Evolutionary conservation across 2,888 invertebrate genomes (phyloP), one percentile per base, ranked within the genome.

Genomic region (Pandemis corylana): DNA sequence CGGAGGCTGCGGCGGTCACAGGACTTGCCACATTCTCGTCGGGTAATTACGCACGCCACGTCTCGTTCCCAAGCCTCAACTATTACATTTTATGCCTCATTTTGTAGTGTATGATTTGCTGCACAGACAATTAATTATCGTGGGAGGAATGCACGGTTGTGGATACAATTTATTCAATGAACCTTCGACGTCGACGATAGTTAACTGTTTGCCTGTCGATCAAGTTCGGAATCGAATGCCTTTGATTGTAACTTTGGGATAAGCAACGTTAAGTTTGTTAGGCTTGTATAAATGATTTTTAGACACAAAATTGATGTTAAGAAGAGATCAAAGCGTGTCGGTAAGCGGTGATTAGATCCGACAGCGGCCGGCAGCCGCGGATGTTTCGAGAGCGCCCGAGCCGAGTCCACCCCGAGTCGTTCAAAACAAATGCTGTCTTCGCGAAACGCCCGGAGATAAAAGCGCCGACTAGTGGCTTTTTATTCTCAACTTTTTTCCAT

Each of bases 1-100:
- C 80, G 85, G 85, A 56, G 88, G 86, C 87, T 84, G 88, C 77
- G 82, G 80, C 85, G 83, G 90, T 89, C 89, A 85, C 90, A 90
- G 91, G 90, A 89, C 89, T 86, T 82, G 89, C 89, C 91, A 90
- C 93, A 92, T 93, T 93, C 93, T 88, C 89, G 90, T 81, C 88
- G 90, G 91, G 90, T 90, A 93, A 93, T 93, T 93, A 93, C 91
- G 89, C 89, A 89, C 90, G 90, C 88, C 85, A 68, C 87, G 87
- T 89, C 88, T 88, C 88, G 88, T 90, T 92, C 89, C 90, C 91
- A 91, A 90, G 90, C 89, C 84, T 85, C 85, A 80, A 85, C 88
- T 90, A 87, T 91, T 89, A 90, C 90, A 89, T 92, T 93, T 92
- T 90, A 92, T 91, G 90, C 91, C 90, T 91, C 89, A 91, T 92